Conservation (phyloP, 2,888 invertebrate species). For the Callyntrura guangdongensis region DNA sequence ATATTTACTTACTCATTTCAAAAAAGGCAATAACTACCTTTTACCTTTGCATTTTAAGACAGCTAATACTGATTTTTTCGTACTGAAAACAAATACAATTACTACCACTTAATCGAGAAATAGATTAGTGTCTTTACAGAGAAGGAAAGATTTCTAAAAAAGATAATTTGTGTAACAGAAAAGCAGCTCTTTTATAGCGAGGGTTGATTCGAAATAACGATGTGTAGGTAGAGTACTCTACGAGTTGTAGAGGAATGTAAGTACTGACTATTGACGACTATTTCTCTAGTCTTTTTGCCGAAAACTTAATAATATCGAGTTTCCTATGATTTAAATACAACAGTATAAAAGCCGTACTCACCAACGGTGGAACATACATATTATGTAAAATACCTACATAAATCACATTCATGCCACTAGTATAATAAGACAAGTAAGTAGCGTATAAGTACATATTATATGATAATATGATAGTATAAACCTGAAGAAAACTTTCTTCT, state of each 20-base stretch:
- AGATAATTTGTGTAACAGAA: not conserved
- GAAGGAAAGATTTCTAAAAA: not conserved
- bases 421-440: no score
- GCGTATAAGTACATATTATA: not conserved
- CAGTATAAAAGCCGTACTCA: no score
- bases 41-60: slow-evolving; percentile 71
- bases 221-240: no score
- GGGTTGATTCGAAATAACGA: no score
- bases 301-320: not conserved
- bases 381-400: no score
- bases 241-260: no score
- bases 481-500: slow-evolving; percentile 14
- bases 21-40: slow-evolving; percentile 76
- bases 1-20: slow-evolving; percentile 63
- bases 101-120: not conserved
- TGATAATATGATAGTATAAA: not conserved
- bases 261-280: no score
- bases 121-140: not conserved
- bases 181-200: not conserved
- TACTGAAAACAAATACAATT: slow-evolving; percentile 59
- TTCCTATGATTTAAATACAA: not conserved
- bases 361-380: no score
- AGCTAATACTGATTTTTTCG: slow-evolving; percentile 66
- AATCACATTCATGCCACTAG: no score
- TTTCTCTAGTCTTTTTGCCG: no score